These are phyloP conservation scores for Ophion costatus DNA, from an alignment of 2,888 invertebrate species.

Conservation along the genomic window DNA sequence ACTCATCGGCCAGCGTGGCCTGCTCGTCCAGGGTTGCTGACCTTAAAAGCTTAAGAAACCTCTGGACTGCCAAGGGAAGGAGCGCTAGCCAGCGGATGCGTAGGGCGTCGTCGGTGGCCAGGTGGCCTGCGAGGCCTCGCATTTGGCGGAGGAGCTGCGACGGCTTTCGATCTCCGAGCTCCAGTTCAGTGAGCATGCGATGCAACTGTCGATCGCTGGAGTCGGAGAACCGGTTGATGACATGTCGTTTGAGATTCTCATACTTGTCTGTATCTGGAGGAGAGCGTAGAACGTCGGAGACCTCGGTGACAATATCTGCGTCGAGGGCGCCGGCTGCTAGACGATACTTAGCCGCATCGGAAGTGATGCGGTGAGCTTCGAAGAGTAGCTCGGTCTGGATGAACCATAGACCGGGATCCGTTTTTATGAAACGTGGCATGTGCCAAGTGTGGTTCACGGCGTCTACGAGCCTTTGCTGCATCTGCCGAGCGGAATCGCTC, in stretches of 20 bases:
- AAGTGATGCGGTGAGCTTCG: not conserved
- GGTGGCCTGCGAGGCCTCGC: not conserved
- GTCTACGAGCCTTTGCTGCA: too few relatives aligned
- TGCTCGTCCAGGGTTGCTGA: not conserved
- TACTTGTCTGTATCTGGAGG: not conserved
- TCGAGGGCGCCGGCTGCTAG: not conserved
- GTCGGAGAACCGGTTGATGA: not conserved
- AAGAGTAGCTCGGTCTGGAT: not conserved
- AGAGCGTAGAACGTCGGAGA: not conserved
- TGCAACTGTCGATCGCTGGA: not conserved
- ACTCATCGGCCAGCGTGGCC: not conserved
- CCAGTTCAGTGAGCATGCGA: not conserved
- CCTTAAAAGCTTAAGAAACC: not conserved
- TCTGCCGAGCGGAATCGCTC: too few relatives aligned
- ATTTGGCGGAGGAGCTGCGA: not conserved
- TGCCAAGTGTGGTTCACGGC: too few relatives aligned
- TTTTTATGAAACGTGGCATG: not conserved
- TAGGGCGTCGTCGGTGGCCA: not conserved
- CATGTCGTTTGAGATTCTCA: not conserved
- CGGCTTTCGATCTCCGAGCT: not conserved
- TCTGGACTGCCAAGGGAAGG: not conserved
- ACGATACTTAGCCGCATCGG: not conserved
- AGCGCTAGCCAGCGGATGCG: not conserved
- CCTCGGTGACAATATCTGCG: not conserved
- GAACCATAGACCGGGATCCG: slow-evolving; percentile 1